phyloP scores from a whole-genome alignment of 2,113 vertebrate genomes.

The Sphyrna mokarran region DNA sequence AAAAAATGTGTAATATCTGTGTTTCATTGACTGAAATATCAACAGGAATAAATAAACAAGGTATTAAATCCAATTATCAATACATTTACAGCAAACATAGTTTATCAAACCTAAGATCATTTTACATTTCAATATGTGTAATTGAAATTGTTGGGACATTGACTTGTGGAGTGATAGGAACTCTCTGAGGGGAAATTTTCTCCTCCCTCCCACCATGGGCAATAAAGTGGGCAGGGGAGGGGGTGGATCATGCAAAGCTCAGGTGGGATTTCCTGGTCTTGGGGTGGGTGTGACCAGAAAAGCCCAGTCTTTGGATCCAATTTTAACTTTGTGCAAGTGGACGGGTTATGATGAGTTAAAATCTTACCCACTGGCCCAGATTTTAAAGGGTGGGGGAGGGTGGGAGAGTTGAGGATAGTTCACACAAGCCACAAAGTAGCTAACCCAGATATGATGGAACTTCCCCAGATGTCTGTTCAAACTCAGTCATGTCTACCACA shows the following conservation, averaged over 20 bases:
- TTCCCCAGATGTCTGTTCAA: neutral
- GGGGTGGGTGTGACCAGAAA: too few relatives aligned
- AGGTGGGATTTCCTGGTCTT: too few relatives aligned
- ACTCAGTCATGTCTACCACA: neutral
- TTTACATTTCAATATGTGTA: neutral
- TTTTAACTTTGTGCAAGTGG: neutral
- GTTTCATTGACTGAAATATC: neutral
- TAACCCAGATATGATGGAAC: neutral
- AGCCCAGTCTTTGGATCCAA: neutral
- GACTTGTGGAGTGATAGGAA: too few relatives aligned
- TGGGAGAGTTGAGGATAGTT: neutral
- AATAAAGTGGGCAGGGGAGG: too few relatives aligned
- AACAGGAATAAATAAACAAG: neutral
- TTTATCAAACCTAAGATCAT: neutral
- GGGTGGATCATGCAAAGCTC: too few relatives aligned
- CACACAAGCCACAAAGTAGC: neutral
- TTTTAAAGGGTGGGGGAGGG: neutral
- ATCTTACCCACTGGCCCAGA: neutral
- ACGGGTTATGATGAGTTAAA: neutral
- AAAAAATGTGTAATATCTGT: neutral
- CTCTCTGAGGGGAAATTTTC: too few relatives aligned
- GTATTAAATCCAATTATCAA: neutral
- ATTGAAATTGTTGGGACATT: neutral
- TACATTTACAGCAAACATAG: neutral
- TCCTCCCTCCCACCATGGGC: too few relatives aligned